These are phyloP conservation scores for Napeogenes sylphis DNA, from an alignment of 2,888 invertebrate species.

Conservation along the genomic window DNA sequence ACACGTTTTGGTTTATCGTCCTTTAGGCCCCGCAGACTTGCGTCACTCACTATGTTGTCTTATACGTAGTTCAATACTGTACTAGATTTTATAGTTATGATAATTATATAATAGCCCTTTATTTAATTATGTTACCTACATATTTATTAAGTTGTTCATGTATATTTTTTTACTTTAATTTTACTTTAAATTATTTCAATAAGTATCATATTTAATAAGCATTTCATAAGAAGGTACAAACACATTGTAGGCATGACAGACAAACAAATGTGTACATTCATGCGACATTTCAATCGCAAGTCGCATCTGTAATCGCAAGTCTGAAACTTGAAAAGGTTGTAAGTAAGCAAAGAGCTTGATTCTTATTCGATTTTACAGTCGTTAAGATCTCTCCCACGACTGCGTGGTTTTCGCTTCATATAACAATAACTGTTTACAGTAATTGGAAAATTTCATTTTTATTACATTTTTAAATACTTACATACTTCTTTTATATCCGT, in stretches of 20 bases:
- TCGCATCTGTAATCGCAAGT: neutral
- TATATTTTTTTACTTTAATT: too few species aligned
- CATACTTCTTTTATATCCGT: neutral
- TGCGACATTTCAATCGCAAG: neutral
- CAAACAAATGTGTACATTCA: neutral
- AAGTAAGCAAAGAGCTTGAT: slow-evolving; percentile 14
- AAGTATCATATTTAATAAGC: too few species aligned
- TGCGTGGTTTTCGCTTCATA: slow-evolving; percentile 17
- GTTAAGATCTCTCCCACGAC: slow-evolving; percentile 22
- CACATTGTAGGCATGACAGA: too few species aligned
- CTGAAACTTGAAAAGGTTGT: neutral
- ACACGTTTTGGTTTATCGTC: slow-evolving; percentile 40
- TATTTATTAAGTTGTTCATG: too few species aligned
- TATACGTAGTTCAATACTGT: neutral
- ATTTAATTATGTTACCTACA: too few species aligned
- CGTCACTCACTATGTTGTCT: neutral
- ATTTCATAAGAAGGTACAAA: too few species aligned
- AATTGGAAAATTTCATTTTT: slow-evolving; percentile 4
- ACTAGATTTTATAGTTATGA: neutral
- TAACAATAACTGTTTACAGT: slow-evolving; percentile 1
- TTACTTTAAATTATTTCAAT: too few species aligned
- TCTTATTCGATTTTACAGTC: slow-evolving; percentile 35
- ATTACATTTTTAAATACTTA: neutral
- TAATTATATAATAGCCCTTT: too few species aligned
- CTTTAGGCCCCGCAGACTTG: slow-evolving; percentile 16